Percentiles rank a stretch among this genome's conserved stretches.
These are phyloP conservation scores for Lutra lutra DNA, from an alignment of 2,797 vertebrate genomes.

Conservation along the genomic window DNA sequence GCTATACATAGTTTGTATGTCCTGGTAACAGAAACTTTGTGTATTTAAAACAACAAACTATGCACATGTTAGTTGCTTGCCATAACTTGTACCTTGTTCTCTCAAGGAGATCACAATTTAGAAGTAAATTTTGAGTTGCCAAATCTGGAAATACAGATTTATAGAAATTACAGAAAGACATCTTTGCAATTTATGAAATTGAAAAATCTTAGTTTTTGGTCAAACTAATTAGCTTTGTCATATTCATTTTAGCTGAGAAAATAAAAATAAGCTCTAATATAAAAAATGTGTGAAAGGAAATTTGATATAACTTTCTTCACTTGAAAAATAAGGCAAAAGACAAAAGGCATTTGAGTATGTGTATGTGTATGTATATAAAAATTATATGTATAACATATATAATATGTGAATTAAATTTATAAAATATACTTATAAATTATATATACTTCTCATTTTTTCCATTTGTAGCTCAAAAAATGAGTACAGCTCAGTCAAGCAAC, in stretches of 20 bases:
- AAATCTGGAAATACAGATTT: neutral
- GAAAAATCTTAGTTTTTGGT: constrained; percentile 1
- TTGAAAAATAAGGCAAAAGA: neutral
- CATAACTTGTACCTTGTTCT: neutral
- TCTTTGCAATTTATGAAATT: neutral
- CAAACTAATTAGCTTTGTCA: neutral
- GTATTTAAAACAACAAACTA: neutral
- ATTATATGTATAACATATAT: neutral
- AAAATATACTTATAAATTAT: neutral
- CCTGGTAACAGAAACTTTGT: neutral
- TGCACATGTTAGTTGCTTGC: neutral
- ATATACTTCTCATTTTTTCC: neutral
- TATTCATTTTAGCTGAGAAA: neutral
- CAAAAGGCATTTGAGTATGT: constrained; percentile 13
- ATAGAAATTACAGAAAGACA: neutral
- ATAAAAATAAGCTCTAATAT: neutral
- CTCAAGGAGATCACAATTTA: neutral
- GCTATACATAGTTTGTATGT: neutral
- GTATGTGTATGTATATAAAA: neutral
- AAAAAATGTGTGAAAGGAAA: neutral
- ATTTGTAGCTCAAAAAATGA: constrained; percentile 11
- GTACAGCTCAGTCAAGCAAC: neutral
- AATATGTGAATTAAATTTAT: neutral
- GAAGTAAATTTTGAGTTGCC: neutral
- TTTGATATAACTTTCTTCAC: neutral